Evolutionary conservation across 2,888 invertebrate species (phyloP).

Genomic region (Drymonia ruficornis): DNA sequence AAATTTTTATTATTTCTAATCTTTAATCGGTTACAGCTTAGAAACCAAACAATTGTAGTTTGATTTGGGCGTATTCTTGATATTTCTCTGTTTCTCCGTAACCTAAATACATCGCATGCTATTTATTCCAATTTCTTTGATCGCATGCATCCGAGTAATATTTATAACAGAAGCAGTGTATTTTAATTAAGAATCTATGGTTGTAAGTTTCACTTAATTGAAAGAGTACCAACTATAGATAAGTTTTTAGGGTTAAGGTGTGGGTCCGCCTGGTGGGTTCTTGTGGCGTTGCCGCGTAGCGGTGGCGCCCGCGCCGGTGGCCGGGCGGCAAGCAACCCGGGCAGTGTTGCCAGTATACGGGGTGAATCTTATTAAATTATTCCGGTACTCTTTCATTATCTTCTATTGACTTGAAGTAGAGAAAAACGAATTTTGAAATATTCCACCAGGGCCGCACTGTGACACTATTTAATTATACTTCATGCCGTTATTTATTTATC

Average conservation of each 20-base stretch:
- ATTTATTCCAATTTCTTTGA: too few relatives aligned
- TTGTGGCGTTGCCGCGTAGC: background rate
- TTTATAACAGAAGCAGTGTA: constrained; percentile 3
- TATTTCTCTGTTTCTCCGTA: background rate
- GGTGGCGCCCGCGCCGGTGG: constrained; percentile 4
- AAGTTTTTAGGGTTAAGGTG: background rate
- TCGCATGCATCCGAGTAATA: background rate
- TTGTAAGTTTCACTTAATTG: constrained; percentile 1
- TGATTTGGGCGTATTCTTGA: background rate
- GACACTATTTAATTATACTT: background rate
- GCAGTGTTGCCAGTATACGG: constrained; percentile 2
- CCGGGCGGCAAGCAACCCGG: background rate
- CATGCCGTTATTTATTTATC: too few relatives aligned
- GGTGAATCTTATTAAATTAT: background rate
- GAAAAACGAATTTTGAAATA: constrained; percentile 8
- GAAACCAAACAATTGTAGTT: background rate
- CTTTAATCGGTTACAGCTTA: background rate
- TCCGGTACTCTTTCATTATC: constrained; percentile 14
- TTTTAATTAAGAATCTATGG: background rate
- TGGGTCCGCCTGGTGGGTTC: background rate
- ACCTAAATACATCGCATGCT: too few relatives aligned
- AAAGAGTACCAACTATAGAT: constrained; percentile 4
- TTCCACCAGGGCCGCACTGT: constrained; percentile 16
- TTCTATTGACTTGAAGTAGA: constrained; percentile 1
- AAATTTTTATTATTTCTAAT: too few relatives aligned